Conservation (phyloP, 2,797 vertebrate species). For the Melanotaenia maccullochi region DNA sequence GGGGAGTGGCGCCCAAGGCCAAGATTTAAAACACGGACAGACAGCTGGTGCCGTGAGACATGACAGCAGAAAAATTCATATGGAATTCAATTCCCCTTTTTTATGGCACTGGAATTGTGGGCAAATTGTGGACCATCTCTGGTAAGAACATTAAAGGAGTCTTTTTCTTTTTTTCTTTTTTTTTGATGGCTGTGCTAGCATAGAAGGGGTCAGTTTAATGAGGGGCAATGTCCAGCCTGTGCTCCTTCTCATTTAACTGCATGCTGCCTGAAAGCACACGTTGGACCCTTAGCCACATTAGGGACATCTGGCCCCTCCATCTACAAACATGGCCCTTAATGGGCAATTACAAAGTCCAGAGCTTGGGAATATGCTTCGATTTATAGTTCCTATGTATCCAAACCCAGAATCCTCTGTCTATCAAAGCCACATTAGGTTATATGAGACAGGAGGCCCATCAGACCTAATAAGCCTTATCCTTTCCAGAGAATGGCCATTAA, state of each 20-base stretch:
- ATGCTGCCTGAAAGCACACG: conserved; percentile 55
- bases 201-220: conserved; percentile 78
- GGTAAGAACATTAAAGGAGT: conserved; percentile 81
- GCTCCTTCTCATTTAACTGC: conserved; percentile 64
- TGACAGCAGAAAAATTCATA: conserved; percentile 71
- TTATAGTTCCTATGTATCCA: conserved; percentile 78
- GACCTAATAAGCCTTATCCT: conserved; percentile 84
- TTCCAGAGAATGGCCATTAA: conserved; percentile 81
- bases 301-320: conserved; percentile 83
- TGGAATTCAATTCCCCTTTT: conserved; percentile 71
- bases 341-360: conserved; percentile 80
- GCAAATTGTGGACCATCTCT: conserved; percentile 78
- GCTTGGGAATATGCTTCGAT: conserved; percentile 73
- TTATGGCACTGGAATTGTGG: conserved; percentile 67
- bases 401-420: conserved; percentile 77
- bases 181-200: conserved; percentile 70
- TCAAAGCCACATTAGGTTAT: conserved; percentile 81
- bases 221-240: conserved; percentile 75
- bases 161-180: conserved; percentile 54
- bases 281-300: conserved; percentile 72
- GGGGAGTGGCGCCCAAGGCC: conserved; percentile 63
- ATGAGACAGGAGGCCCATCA: conserved; percentile 83
- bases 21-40: conserved; percentile 69
- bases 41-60: conserved; percentile 78
- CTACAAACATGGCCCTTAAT: conserved; percentile 79